Evolutionary conservation across 53 echinoderm and acorn worm genomes (phyloP).

Genomic region (Zoroaster sp.): DNA sequence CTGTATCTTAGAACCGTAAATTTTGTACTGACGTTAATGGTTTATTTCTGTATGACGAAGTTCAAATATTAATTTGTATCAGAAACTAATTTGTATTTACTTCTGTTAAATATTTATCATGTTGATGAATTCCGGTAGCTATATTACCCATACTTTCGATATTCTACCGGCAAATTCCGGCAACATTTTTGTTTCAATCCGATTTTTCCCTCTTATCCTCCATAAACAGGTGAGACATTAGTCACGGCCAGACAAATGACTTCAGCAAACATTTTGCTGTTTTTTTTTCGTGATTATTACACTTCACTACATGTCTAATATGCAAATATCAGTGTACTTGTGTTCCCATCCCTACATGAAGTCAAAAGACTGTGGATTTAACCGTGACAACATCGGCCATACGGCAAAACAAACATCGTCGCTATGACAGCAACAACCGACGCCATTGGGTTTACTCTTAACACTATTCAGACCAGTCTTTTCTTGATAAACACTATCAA

Average conservation of each 20-base stretch:
- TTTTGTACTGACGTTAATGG: too few relatives aligned
- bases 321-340: neutral
- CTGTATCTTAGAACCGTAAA: neutral
- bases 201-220: too few relatives aligned
- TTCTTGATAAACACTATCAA: neutral
- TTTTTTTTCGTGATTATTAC: neutral
- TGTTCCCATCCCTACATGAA: neutral
- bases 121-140: too few relatives aligned
- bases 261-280: too few relatives aligned
- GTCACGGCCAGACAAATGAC: neutral
- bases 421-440: neutral
- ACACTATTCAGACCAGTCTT: neutral
- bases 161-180: too few relatives aligned
- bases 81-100: too few relatives aligned
- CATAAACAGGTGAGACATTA: neutral
- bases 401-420: neutral
- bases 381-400: neutral
- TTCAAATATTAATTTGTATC: too few relatives aligned
- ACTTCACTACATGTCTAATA: neutral
- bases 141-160: too few relatives aligned
- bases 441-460: neutral
- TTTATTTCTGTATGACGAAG: too few relatives aligned
- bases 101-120: too few relatives aligned
- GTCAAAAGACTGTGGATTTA: slow-evolving; percentile 1
- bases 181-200: too few relatives aligned